Conservation (phyloP, 2,888 invertebrate species). For the Mellilla xanthometata region DNA sequence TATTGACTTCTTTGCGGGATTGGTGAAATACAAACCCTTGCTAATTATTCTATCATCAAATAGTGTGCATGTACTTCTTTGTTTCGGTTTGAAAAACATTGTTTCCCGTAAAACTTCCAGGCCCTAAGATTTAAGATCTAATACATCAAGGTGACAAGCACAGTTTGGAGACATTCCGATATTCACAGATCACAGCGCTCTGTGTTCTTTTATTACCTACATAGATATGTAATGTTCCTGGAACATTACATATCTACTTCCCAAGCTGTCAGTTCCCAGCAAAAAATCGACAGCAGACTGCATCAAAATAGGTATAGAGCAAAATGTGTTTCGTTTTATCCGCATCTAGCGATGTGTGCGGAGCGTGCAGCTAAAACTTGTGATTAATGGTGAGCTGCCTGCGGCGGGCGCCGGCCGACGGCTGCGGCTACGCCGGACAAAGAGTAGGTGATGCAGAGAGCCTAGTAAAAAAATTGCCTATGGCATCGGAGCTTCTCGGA, state of each 20-base stretch:
- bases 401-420: slow-evolving; percentile 67
- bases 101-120: too few species aligned
- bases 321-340: slow-evolving; percentile 32
- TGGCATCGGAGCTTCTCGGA: slow-evolving; percentile 3
- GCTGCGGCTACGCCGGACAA: slow-evolving; percentile 51
- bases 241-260: neutral
- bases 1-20: too few species aligned
- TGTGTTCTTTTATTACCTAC: too few species aligned
- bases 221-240: too few species aligned
- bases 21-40: too few species aligned
- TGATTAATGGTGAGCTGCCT: slow-evolving; percentile 73
- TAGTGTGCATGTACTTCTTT: too few species aligned
- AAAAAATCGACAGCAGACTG: slow-evolving; percentile 17
- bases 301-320: slow-evolving; percentile 24
- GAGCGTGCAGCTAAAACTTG: slow-evolving; percentile 68
- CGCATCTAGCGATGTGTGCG: slow-evolving; percentile 50
- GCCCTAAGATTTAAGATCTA: too few species aligned
- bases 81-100: too few species aligned
- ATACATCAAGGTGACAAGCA: too few species aligned
- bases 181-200: too few species aligned
- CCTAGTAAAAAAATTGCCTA: neutral
- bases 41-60: too few species aligned
- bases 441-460: slow-evolving; percentile 23
- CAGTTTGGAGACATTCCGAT: too few species aligned
- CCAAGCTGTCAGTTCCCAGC: slow-evolving; percentile 3